Percentiles rank a stretch among this genome's conserved stretches.
These are phyloP conservation scores for Trochalopteron elliotii DNA, from an alignment of 2,113 vertebrate genomes.

Conservation along the genomic window DNA sequence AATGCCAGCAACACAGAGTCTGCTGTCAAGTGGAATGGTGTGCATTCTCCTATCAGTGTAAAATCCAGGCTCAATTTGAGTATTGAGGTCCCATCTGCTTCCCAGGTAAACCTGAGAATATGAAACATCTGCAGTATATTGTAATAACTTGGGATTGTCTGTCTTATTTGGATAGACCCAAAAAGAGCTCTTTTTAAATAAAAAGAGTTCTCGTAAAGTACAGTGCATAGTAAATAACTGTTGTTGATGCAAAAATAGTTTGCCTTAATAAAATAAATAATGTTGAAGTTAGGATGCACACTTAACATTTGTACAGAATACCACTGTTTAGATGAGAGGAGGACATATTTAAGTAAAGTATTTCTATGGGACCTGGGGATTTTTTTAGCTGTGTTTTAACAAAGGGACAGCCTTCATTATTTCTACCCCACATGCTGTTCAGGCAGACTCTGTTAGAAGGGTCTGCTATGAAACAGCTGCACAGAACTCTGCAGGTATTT, in stretches of 20 bases:
- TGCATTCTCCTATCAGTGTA: constrained; percentile 75
- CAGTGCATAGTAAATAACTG: neutral
- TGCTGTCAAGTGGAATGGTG: constrained; percentile 71
- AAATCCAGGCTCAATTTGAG: constrained; percentile 85
- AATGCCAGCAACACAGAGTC: constrained; percentile 74
- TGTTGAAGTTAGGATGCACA: neutral
- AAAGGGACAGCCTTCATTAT: neutral
- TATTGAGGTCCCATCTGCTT: constrained; percentile 93
- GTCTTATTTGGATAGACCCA: neutral
- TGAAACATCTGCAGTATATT: neutral
- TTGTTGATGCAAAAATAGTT: neutral
- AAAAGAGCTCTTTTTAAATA: neutral
- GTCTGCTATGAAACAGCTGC: neutral
- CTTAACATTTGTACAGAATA: neutral
- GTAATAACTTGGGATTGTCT: neutral
- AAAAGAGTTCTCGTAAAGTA: neutral
- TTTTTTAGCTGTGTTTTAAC: neutral
- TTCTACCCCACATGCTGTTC: neutral
- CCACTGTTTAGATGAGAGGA: neutral
- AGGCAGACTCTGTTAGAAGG: neutral
- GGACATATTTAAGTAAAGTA: neutral
- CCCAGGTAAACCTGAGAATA: constrained; percentile 82
- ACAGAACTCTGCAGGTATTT: neutral
- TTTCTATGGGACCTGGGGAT: neutral
- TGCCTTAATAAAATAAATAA: neutral